Conservation (phyloP, 2,888 invertebrate genomes). For the Tiphia femorata region DNA sequence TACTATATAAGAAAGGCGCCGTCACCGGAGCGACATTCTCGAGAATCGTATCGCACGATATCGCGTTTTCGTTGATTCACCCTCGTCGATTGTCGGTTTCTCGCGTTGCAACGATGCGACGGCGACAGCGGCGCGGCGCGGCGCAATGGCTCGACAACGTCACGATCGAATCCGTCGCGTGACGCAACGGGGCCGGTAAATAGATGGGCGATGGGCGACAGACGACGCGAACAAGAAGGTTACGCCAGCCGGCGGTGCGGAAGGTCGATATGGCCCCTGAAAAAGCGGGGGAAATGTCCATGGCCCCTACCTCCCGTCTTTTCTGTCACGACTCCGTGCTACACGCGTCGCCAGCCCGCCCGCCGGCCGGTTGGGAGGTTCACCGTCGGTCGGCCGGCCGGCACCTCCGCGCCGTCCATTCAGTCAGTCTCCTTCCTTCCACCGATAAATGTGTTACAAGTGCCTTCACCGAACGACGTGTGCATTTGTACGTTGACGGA, state of each 20-base stretch:
- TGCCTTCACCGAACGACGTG: no score
- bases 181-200: conserved; percentile 50
- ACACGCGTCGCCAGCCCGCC: not conserved
- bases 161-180: conserved; percentile 57
- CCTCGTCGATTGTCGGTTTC: conserved; percentile 7
- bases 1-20: not conserved
- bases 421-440: no score
- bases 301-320: conserved; percentile 17
- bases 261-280: conserved; percentile 33
- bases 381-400: conserved; percentile 9
- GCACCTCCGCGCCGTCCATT: not conserved
- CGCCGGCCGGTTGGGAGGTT: not conserved
- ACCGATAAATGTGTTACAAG: no score
- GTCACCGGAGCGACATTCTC: not conserved
- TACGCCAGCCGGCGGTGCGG: conserved; percentile 16
- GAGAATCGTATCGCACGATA: not conserved
- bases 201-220: not conserved
- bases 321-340: conserved; percentile 7
- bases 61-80: not conserved
- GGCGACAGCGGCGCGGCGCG: conserved; percentile 11
- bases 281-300: conserved; percentile 17
- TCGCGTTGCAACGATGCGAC: conserved; percentile 29
- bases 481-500: no score
- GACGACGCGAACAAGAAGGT: conserved; percentile 31
- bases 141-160: conserved; percentile 33